These are phyloP conservation scores for Branchinecta lynchi DNA, from an alignment of 1,140 invertebrate species.

Conservation along the genomic window DNA sequence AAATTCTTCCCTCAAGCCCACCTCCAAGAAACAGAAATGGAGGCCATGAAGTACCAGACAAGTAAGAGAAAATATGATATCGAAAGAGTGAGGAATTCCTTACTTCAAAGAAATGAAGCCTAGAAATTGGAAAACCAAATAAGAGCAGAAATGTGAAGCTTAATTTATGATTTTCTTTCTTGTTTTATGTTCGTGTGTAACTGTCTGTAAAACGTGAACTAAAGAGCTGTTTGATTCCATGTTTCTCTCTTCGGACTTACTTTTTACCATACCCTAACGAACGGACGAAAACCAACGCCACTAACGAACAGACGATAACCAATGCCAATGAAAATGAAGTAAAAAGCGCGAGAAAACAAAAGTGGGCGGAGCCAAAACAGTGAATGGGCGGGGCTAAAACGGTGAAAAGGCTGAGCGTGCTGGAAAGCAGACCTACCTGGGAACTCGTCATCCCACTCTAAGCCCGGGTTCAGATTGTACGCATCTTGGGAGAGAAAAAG, in stretches of 20 bases:
- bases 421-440: conserved; percentile 64
- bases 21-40: no score
- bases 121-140: no score
- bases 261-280: background rate
- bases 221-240: background rate
- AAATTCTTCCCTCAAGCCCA: no score
- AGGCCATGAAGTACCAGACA: no score
- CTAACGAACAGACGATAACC: background rate
- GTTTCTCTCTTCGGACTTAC: background rate
- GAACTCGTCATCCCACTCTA: conserved; percentile 99
- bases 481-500: conserved; percentile 78
- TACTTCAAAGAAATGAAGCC: no score
- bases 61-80: no score
- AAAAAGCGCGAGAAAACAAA: conserved; percentile 18
- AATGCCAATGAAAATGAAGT: background rate
- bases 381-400: conserved; percentile 14
- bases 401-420: conserved; percentile 20
- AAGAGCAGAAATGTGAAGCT: no score
- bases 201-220: no score
- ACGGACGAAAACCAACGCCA: background rate
- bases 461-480: conserved; percentile 96
- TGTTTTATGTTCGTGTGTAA: no score
- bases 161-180: no score
- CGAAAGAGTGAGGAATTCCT: no score
- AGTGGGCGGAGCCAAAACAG: background rate